Base-by-base conservation (phyloP, 2,888 invertebrate species). In the Leptopilina syphax region DNA sequence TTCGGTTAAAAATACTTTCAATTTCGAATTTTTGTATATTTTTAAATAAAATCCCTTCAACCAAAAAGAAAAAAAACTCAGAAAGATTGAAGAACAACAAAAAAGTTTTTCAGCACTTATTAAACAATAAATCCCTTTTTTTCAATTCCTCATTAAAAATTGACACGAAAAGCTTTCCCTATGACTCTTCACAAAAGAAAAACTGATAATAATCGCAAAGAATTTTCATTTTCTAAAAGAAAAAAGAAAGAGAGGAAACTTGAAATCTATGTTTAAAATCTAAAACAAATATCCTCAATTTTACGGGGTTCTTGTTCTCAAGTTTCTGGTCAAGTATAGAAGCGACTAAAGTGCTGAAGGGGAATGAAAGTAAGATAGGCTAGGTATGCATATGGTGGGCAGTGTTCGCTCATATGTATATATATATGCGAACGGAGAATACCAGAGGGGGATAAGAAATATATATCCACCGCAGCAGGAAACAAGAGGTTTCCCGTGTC, bases 401-500 rank as follows among this genome's bases (percentile, higher is more conserved):
- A 73, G 41, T 73, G 10, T 7, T 12, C 24, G 10, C 0, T 18
- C 10, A 50, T 50, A 9, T 50, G 9, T 44, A 44, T 44, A 44
- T 44, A 44, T 44, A 44, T 44, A 44, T 44, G 44, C 10, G 50
- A 50, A 50, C 50, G 1, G 47, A 47, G 47, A 68, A 27, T 24
- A 13, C 18, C 12, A 3, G 57, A 13, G 12, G 57, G 24, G 57
- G 34, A 73, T 73, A 73, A 73, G 73, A n/a, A 73, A 73, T 63
- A 73, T 63, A 73, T 73, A 73, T 73, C 73, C 34, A 73, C 73
- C 73, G 54, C 73, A 73, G 73, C 73, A 73, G 73, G 73, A 73
- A 73, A 73, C 57, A 73, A 73, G 73, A 73, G 73, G 73, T 73
- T 73, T 73, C 73, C 73, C 73, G 73, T 73, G 34, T 73, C 73